phyloP scores from a whole-genome alignment of 2,797 vertebrate genomes.

The Martes flavigula region DNA sequence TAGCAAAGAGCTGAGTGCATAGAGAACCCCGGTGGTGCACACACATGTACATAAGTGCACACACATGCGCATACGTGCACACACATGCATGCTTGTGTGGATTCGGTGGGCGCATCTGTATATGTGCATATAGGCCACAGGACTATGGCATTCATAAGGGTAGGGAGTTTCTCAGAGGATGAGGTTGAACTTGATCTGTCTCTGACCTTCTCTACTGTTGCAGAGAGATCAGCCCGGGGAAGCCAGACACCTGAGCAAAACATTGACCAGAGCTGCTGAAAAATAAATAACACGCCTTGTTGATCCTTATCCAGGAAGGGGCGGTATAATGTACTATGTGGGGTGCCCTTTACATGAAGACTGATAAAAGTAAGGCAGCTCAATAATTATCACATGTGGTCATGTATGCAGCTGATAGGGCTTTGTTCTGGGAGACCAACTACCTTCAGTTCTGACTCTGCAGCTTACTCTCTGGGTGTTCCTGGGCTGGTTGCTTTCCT shows the following conservation, averaged over 20 bases:
- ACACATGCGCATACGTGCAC: not conserved
- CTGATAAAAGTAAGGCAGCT: not conserved
- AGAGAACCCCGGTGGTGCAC: not conserved
- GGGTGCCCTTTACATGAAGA: not conserved
- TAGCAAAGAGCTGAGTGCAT: not conserved
- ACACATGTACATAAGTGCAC: not conserved
- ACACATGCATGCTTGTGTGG: not conserved
- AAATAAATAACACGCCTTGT: not conserved
- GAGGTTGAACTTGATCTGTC: not conserved
- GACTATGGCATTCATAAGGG: not conserved
- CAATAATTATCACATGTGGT: rapidly evolving
- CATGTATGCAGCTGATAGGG: too few relatives aligned
- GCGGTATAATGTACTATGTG: not conserved
- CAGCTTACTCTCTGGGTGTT: not conserved
- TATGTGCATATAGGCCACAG: not conserved
- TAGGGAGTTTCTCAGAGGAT: not conserved
- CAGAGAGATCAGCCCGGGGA: slow-evolving; percentile 13
- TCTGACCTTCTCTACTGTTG: not conserved
- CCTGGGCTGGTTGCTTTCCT: not conserved
- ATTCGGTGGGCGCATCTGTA: rapidly evolving
- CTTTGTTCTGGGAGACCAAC: not conserved
- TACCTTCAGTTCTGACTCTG: not conserved
- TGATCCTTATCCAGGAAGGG: not conserved
- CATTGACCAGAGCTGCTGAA: not conserved
- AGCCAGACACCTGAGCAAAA: slow-evolving; percentile 49